Evolutionary conservation across 2,888 invertebrate species (phyloP), one percentile per base, ranked within the genome.

Genomic region (Palloptera scutellata): DNA sequence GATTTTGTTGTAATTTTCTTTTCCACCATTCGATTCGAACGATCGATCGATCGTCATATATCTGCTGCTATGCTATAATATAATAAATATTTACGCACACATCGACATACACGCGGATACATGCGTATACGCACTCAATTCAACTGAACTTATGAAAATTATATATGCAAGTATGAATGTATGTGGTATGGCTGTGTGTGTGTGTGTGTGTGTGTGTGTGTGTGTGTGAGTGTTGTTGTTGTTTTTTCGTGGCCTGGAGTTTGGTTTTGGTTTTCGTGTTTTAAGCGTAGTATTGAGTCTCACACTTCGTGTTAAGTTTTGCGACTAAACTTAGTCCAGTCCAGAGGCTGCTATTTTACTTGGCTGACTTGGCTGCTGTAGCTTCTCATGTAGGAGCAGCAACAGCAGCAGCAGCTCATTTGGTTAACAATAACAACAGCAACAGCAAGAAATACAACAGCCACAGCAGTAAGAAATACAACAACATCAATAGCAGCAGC

Each of bases 301-400:
- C 70, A 68, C 70, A 59, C 67, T 70, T 65, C 68, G 69, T 66
- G 69, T 65, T 72, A 61, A 69, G 70, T 61, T 72, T 72, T 61
- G 66, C 72, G 68, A 71, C 71, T 71, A 71, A 71, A 72, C 72
- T 69, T 64, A 66, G 68, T 61, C 70, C 67, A 60, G 59, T 51
- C 58, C 52, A 57, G 45, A 40, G 51, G 59, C 41, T 30, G 60
- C 20, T n/a, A 45, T n/a, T 43, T 42, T 43, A 12, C 51, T 62
- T 62, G 42, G 52, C 13, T 57, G 58, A 30, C n/a, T 67, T 43
- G 55, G 19, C 30, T 67, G 51, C 40, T 61, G 17, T 54, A 61
- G 62, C 57, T 58, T 30, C 19, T 54, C 41, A n/a, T 52, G 53
- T 41, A 41, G 20, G 30, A 8, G n/a, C 17, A 11, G 19, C n/a